phyloP scores from a whole-genome alignment of 2,797 vertebrate genomes.

The Jordanella pulchra region DNA sequence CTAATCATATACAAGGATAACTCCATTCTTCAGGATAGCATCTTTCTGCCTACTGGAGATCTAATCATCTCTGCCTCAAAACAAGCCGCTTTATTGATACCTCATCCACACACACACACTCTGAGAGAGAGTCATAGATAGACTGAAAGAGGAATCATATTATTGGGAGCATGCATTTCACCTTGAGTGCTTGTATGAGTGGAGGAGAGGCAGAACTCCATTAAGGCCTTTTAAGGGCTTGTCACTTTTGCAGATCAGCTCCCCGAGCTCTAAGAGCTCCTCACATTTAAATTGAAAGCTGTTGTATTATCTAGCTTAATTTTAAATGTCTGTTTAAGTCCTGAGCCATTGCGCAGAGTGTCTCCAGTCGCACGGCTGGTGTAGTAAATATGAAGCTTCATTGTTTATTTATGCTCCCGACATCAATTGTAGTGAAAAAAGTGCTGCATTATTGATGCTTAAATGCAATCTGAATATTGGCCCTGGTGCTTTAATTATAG shows the following conservation, averaged over 20 bases:
- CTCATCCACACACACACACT: conserved; percentile 60
- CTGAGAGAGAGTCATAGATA: conserved; percentile 66
- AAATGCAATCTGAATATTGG: conserved; percentile 86
- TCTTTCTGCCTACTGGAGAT: conserved; percentile 69
- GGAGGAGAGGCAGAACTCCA: conserved; percentile 73
- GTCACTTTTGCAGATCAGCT: conserved; percentile 84
- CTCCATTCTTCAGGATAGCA: conserved; percentile 72
- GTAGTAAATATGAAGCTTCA: conserved; percentile 82
- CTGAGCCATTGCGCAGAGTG: conserved; percentile 41
- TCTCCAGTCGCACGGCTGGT: conserved; percentile 60
- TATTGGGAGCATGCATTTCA: conserved; percentile 75
- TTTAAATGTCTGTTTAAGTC: conserved; percentile 86
- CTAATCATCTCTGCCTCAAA: conserved; percentile 70
- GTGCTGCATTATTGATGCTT: conserved; percentile 86
- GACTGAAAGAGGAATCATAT: conserved; percentile 75
- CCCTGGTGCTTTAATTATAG: conserved; percentile 84
- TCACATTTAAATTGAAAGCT: conserved; percentile 78
- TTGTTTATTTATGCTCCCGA: conserved; percentile 83
- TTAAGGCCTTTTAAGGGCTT: conserved; percentile 83
- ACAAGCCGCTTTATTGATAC: conserved; percentile 76
- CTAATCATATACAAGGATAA: conserved; percentile 73
- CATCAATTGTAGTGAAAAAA: conserved; percentile 87
- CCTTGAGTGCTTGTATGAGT: conserved; percentile 76
- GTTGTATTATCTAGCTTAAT: conserved; percentile 85
- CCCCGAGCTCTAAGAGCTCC: conserved; percentile 73